Base-by-base conservation (phyloP, 2,888 invertebrate species). In the Lypha dubia region DNA sequence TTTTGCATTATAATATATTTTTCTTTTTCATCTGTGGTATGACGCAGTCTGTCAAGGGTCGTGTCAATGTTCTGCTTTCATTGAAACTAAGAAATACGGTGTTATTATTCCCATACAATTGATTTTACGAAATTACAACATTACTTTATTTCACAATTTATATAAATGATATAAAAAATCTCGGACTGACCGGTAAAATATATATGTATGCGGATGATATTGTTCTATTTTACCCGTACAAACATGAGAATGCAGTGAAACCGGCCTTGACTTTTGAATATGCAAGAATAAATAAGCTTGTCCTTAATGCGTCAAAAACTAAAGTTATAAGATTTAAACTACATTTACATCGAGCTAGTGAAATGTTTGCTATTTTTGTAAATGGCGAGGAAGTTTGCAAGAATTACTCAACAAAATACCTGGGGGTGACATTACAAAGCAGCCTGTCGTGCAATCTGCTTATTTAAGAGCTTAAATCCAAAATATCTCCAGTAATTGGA, bases 141-240 rank as follows among this genome's bases (percentile, higher is more conserved):
- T n/a, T n/a, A n/a, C n/a, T n/a, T n/a, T n/a, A n/a, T n/a, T n/a
- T n/a, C n/a, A n/a, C n/a, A n/a, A n/a, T n/a, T n/a, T n/a, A n/a
- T n/a, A n/a, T n/a, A n/a, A n/a, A n/a, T n/a, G n/a, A n/a, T n/a
- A n/a, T n/a, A n/a, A n/a, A n/a, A n/a, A n/a, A n/a, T n/a, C n/a
- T 49, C 17, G 17, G 8, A 8, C 17, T 49, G 2, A 6, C 17
- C 8, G n/a, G 49, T 3, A 49, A 49, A 22, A 13, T 49, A n/a
- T 49, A 17, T 49, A 17, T 49, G n/a, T 49, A 49, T 17, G 49
- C 49, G 3, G 49, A 49, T 49, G 51, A 51, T 22, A 51, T 51
- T 9, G 3, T n/a, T n/a, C 49, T 49, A 20, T 49, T 49, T 49
- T 49, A 49, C 20, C 17, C n/a, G 5, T 49, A 49, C 11, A 17